Evolutionary conservation across 1,140 invertebrate species (phyloP).

Genomic region (Thereuonema tuberculata): DNA sequence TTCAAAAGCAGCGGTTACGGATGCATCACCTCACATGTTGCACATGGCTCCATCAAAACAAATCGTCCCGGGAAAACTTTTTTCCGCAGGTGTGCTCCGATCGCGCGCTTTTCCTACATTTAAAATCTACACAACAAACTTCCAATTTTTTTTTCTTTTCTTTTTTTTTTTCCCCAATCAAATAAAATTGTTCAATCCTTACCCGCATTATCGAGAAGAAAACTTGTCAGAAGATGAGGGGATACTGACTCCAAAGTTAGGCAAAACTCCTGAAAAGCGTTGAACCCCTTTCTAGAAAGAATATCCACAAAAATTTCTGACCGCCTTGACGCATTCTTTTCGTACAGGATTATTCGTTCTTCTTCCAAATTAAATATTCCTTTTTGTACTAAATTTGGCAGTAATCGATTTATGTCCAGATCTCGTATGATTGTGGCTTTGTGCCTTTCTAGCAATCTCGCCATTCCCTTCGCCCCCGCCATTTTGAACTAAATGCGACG

Average conservation of each 20-base stretch:
- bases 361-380: constrained; percentile 22
- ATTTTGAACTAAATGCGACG: constrained; percentile 21
- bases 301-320: constrained; percentile 24
- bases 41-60: no score
- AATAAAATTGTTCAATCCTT: no score
- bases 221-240: constrained; percentile 24
- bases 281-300: constrained; percentile 22
- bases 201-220: constrained; percentile 23
- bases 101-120: no score
- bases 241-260: constrained; percentile 20
- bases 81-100: no score
- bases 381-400: constrained; percentile 21
- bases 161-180: constrained; percentile 5
- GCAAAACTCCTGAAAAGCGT: constrained; percentile 26
- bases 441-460: constrained; percentile 23
- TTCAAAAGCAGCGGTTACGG: no score
- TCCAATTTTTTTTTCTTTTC: no score
- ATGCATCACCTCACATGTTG: no score
- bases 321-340: constrained; percentile 14
- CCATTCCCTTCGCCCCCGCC: constrained; percentile 22
- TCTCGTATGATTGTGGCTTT: constrained; percentile 22
- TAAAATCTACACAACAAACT: no score
- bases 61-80: no score
- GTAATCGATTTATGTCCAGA: constrained; percentile 23
- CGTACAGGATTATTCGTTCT: constrained; percentile 19